Evolutionary conservation across 2,113 vertebrate genomes (phyloP), one percentile per base, ranked within the genome.

Genomic region (Eurypyga helias): DNA sequence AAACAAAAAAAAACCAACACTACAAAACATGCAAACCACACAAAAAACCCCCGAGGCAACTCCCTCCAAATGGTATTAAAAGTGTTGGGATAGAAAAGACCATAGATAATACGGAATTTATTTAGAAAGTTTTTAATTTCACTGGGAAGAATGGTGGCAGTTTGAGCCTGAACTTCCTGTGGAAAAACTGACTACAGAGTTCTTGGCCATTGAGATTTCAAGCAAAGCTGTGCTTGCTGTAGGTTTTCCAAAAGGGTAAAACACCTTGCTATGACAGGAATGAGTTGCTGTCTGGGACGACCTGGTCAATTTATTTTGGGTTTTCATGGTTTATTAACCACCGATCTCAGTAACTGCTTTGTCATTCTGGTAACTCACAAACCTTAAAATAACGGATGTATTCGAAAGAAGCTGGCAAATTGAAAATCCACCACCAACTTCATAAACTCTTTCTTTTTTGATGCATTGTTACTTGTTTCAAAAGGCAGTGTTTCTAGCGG

Each of bases 311-410:
- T 90, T n/a, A 54, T 62, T 81, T 58, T 86, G 58, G 62, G 55
- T 77, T 97, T 93, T 92, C n/a, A 21, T 6, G 5, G 71, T 25
- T 90, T 93, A 70, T 86, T 90, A 86, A 73, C 48, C 67, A 48
- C 52, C 55, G 48, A 6, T 64, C 43, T 80, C 23, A 5, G 8
- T 83, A 57, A 36, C 54, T 67, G 46, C 65, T 93, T 85, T 90
- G n/a, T 94, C 45, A 25, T 89, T 93, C 28, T 83, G 29, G 67
- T 58, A 83, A 78, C 19, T 83, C 7, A 3, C 65, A 46, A 91
- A 72, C 48, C 46, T 87, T 55, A 79, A 93, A 93, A 33, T 64
- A 66, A 84, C 19, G 87, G 31, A 36, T 78, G 55, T 83, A 75
- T 33, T 73, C 52, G 71, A 83, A 88, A 72, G 41, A 70, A 75